Evolutionary conservation across 37 sponge, comb jelly and placozoan genomes (phyloP).

Genomic region (Corticium candelabrum): DNA sequence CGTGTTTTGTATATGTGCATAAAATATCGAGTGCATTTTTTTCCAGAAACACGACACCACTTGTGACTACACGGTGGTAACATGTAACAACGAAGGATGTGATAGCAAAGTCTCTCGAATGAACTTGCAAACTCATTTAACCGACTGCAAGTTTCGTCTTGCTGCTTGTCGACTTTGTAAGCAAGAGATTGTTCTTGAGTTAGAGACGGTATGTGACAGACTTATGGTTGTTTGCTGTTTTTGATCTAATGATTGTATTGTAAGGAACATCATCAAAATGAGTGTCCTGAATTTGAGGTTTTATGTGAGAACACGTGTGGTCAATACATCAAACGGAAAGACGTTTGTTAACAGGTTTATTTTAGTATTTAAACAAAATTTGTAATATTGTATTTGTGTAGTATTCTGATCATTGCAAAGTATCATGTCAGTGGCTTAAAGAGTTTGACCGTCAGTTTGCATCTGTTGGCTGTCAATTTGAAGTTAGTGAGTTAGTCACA

Average conservation of each 20-base stretch:
- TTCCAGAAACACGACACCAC: conserved; percentile 17
- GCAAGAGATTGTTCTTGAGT: neutral
- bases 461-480: no score
- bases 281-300: neutral
- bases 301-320: neutral
- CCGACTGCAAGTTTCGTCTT: conserved; percentile 25
- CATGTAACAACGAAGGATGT: conserved; percentile 37
- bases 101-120: conserved; percentile 6
- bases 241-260: neutral
- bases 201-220: conserved; percentile 35
- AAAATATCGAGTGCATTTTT: no score
- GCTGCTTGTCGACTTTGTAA: conserved; percentile 29
- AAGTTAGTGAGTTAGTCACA: no score
- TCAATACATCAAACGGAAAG: neutral
- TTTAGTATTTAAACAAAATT: neutral
- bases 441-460: no score
- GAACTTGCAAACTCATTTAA: conserved; percentile 21
- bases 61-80: conserved; percentile 22
- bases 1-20: no score
- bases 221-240: no score
- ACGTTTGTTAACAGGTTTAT: neutral
- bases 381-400: no score
- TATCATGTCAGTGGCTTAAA: no score
- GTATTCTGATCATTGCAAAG: no score
- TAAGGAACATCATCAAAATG: neutral